These are phyloP conservation scores for Aphaenogaster floridana DNA, from an alignment of 1,140 invertebrate species.

Conservation along the genomic window DNA sequence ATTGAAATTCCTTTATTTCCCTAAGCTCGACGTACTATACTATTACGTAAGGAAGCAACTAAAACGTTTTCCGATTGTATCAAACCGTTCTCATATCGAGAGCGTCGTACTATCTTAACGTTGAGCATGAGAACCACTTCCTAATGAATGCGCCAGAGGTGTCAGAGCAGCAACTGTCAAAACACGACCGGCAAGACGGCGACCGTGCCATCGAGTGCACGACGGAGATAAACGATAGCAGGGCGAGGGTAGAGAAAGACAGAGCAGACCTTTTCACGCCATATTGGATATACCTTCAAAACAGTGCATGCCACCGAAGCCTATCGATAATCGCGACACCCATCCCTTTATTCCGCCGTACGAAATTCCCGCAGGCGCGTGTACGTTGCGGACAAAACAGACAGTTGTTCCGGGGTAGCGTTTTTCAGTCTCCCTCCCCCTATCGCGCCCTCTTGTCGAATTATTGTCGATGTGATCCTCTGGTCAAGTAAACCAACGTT, in stretches of 20 bases:
- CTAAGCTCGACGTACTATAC: not conserved
- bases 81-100: not conserved
- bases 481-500: conserved; percentile 17
- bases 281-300: conserved; percentile 79
- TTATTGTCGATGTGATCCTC: conserved; percentile 27
- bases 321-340: conserved; percentile 84
- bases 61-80: not conserved
- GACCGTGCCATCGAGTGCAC: conserved; percentile 66
- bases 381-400: conserved; percentile 44
- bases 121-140: conserved; percentile 83
- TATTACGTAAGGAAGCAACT: not conserved
- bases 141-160: conserved; percentile 86
- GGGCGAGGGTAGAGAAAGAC: conserved; percentile 58
- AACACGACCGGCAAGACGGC: conserved; percentile 82
- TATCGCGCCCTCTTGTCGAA: conserved; percentile 6
- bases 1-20: not conserved
- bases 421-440: conserved; percentile 37
- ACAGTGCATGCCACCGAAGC: conserved; percentile 78
- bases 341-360: conserved; percentile 73
- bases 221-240: conserved; percentile 63
- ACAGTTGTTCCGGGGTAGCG: conserved; percentile 69
- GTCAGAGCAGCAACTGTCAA: conserved; percentile 87
- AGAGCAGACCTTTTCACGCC: conserved; percentile 80
- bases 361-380: conserved; percentile 69
- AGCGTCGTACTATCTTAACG: not conserved